These are phyloP conservation scores for Agrilus biguttatus DNA, from an alignment of 2,888 invertebrate genomes.

Conservation along the genomic window DNA sequence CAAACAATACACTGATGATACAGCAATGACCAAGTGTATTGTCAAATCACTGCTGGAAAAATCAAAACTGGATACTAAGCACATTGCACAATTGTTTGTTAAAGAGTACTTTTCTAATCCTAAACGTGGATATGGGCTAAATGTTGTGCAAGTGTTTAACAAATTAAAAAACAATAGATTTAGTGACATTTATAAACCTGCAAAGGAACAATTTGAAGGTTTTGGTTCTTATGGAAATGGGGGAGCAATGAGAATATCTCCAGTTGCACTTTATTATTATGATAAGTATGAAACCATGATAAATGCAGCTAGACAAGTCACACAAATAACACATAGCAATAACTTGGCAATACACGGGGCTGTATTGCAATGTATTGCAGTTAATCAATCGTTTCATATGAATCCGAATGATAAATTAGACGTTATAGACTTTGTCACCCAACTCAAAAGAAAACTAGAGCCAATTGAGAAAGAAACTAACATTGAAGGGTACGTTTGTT, in stretches of 20 bases:
- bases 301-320: constrained; percentile 33
- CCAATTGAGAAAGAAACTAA: constrained; percentile 14
- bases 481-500: no score
- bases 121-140: constrained; percentile 49
- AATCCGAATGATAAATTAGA: constrained; percentile 34
- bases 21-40: constrained; percentile 53
- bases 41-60: constrained; percentile 42
- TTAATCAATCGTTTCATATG: constrained; percentile 36
- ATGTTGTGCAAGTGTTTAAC: constrained; percentile 40
- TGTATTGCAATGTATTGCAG: constrained; percentile 41
- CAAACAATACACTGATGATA: constrained; percentile 53
- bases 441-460: constrained; percentile 39
- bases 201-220: constrained; percentile 49
- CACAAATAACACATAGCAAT: constrained; percentile 50
- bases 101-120: constrained; percentile 46
- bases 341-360: constrained; percentile 41
- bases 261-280: constrained; percentile 46
- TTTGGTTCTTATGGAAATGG: constrained; percentile 65
- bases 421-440: constrained; percentile 32
- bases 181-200: constrained; percentile 45
- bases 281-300: constrained; percentile 35
- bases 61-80: constrained; percentile 37
- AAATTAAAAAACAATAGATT: constrained; percentile 39
- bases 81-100: constrained; percentile 49
- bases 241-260: constrained; percentile 58